Evolutionary conservation across 2,888 invertebrate genomes (phyloP), one percentile per base, ranked within the genome.

Genomic region (Lordiphosa fenestrarum): DNA sequence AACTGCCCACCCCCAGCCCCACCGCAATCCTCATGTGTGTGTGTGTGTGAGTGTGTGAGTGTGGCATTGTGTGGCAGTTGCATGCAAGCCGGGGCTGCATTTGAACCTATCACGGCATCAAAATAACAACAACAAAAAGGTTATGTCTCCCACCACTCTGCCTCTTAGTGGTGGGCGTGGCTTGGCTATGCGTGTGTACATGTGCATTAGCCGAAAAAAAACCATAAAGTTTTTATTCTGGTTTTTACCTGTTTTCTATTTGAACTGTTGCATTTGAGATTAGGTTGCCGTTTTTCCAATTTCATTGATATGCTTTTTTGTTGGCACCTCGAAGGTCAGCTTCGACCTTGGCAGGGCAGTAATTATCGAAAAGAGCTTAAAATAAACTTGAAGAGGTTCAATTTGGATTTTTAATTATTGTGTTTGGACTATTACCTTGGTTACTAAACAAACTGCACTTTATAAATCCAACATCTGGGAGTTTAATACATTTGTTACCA

Each of bases 51-150:
- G 30, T n/a, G 23, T 37, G 40, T 38, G n/a, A 33, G 42, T 42
- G 55, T 33, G 46, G 50, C 37, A 53, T 64, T 52, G 53, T 63
- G 46, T 63, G 56, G 46, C 61, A 59, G 53, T 55, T 44, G 44
- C 76, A 57, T 69, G 73, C 68, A 46, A 66, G 53, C 37, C 48
- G 57, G 44, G 50, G 61, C 61, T 60, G 66, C 62, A 63, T 69
- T 69, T 74, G 62, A 61, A 65, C 72, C 80, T 70, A 80, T 80
- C 83, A 63, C 56, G 59, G 49, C 70, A 71, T 66, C 59, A 60
- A 47, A 30, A 47, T n/a, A 36, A 35, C 33, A 47, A 47, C 36
- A 47, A 33, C 46, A 47, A 39, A 62, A 66, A 61, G 56, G 54
- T 41, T 51, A 40, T 62, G 55, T 40, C 49, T 35, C 6, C n/a